Evolutionary conservation across 1,140 invertebrate species (phyloP).

Genomic region (Centruroides vittatus): DNA sequence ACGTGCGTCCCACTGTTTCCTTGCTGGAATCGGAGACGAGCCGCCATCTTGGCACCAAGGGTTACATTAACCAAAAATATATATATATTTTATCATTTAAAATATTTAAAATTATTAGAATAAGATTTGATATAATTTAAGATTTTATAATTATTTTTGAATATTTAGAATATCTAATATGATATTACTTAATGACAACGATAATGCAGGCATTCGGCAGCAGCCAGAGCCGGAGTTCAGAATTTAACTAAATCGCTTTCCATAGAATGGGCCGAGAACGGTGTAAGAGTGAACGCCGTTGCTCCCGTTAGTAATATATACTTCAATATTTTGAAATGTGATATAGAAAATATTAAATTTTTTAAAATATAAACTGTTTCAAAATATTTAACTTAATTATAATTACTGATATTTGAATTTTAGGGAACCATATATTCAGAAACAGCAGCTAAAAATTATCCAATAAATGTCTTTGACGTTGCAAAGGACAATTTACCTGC

Average conservation of each 20-base stretch:
- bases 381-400: neutral
- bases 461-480: constrained; percentile 26
- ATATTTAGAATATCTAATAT: no score
- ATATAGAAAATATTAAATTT: neutral
- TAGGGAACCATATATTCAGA: constrained; percentile 31
- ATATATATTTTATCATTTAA: no score
- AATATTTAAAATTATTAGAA: no score
- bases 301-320: constrained; percentile 29
- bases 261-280: constrained; percentile 36
- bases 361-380: neutral
- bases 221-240: constrained; percentile 34
- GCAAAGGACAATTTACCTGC: constrained; percentile 26
- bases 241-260: constrained; percentile 38
- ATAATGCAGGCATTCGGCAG: constrained; percentile 22
- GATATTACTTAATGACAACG: no score
- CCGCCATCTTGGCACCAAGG: no score
- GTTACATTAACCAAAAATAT: no score
- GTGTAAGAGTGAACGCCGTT: constrained; percentile 36
- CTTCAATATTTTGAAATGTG: neutral
- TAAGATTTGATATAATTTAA: no score
- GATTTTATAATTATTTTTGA: no score
- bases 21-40: no score
- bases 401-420: neutral
- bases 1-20: no score
- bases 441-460: constrained; percentile 36